Evolutionary conservation across 2,888 invertebrate species (phyloP).

Genomic region (Heliconius aoede): DNA sequence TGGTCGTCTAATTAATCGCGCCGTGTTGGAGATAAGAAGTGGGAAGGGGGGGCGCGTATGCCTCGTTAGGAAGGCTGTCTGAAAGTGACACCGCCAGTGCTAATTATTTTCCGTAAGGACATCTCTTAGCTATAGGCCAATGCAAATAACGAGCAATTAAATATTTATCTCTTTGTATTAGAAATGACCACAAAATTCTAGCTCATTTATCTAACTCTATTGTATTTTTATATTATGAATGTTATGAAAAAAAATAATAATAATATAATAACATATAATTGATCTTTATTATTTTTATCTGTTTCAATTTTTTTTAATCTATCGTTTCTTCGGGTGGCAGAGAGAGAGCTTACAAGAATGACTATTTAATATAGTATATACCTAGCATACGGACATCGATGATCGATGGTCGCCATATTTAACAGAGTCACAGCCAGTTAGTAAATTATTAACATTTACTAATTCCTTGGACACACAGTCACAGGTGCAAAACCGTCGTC

Average conservation of each 20-base stretch:
- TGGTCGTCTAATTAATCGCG: slow-evolving; percentile 66
- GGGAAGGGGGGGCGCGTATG: slow-evolving; percentile 57
- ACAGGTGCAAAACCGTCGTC: slow-evolving; percentile 50
- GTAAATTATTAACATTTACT: slow-evolving; percentile 58
- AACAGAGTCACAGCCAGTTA: slow-evolving; percentile 53
- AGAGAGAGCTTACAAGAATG: neutral
- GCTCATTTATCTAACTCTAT: neutral
- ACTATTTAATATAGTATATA: neutral
- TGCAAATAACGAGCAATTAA: slow-evolving; percentile 41
- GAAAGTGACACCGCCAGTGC: slow-evolving; percentile 77
- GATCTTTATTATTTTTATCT: neutral
- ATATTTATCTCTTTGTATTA: slow-evolving; percentile 14
- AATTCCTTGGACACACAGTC: slow-evolving; percentile 63
- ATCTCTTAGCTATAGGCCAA: slow-evolving; percentile 53
- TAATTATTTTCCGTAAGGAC: slow-evolving; percentile 78
- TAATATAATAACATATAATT: neutral
- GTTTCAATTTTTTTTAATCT: neutral
- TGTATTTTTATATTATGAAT: slow-evolving; percentile 7
- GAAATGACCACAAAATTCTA: neutral
- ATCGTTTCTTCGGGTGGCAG: neutral
- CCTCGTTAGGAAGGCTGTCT: slow-evolving; percentile 75
- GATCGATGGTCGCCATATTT: slow-evolving; percentile 7
- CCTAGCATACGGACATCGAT: neutral
- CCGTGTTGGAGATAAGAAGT: slow-evolving; percentile 54
- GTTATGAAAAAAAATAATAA: neutral